phyloP scores from a whole-genome alignment of 2,113 vertebrate species.

The Noturus placidus region DNA sequence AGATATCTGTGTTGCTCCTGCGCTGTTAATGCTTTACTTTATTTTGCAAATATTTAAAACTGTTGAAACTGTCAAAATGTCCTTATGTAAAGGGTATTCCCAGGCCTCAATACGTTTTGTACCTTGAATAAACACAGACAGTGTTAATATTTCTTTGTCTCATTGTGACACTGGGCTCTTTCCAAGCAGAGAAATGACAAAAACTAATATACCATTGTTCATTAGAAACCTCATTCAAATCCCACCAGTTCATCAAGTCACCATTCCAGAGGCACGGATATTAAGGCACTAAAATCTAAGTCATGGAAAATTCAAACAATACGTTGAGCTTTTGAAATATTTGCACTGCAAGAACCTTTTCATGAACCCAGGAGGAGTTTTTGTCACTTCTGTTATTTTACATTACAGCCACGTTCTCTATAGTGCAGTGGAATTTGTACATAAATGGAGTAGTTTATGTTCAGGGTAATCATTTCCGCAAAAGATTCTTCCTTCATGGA shows the following conservation, averaged over 20 bases:
- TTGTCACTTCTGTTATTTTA: not conserved
- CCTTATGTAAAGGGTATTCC: not conserved
- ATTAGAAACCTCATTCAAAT: not conserved
- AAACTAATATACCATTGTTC: not conserved
- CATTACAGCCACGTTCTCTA: not conserved
- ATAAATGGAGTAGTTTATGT: not conserved
- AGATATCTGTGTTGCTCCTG: not conserved
- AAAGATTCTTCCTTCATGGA: not conserved
- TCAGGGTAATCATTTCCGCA: not conserved
- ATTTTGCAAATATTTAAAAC: not conserved
- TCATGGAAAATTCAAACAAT: not conserved
- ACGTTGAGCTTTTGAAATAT: not conserved
- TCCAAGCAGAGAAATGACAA: not conserved
- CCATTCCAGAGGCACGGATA: not conserved
- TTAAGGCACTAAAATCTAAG: not conserved
- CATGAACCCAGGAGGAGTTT: not conserved
- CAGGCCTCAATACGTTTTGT: not conserved
- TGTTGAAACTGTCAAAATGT: not conserved
- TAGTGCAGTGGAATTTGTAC: not conserved
- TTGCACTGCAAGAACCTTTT: not conserved
- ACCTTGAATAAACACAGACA: not conserved
- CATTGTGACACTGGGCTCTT: not conserved
- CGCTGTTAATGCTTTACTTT: not conserved
- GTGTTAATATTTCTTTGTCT: not conserved
- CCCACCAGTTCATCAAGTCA: not conserved